Base-by-base conservation (phyloP, 2,888 invertebrate genomes). In the Apodemia mormo region DNA sequence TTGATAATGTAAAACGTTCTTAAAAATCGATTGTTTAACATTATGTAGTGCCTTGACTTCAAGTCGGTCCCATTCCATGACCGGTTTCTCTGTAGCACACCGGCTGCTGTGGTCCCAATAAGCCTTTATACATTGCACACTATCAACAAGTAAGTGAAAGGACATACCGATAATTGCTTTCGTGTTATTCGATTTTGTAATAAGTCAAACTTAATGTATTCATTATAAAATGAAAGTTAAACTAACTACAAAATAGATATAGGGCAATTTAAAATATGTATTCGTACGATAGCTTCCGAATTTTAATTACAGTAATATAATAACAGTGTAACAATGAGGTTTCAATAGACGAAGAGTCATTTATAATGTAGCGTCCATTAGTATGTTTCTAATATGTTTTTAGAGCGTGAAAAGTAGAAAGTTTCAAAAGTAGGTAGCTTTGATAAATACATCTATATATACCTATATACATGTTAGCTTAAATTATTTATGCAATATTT, bases 391-490 rank as follows among this genome's bases (percentile, higher is more conserved):
- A 87, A 87, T 89, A 87, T 87, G 89, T 90, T 91, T 92, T 92
- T 91, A 90, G 92, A 92, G 92, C 92, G 90, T 90, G 92, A 91
- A 92, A 91, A 91, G 92, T 92, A 92, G 92, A 92, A 92, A 92
- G 92, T 92, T 87, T 84, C 81, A 81, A 84, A 92, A 90, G 89
- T 90, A 87, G 90, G 89, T 77, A 87, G 85, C 82, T 85, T 81
- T 86, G 85, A 85, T 87, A 77, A 79, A 76, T 75, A 87, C 56
- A 54, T 54, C 8, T 54, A 54, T 54, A 54, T 5, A 54, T 54
- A 22, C 22, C 22, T 7, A 45, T 2, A 54, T 22, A 22, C 2
- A 10, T 2, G 9, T 10, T 43, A 43, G 9, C 43, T 43, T 43
- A 43, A 45, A 45, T 45, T 45, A 10, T 45, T 45, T 45, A 12